Conservation (phyloP, 2,113 vertebrate species). For the Oriolus oriolus region DNA sequence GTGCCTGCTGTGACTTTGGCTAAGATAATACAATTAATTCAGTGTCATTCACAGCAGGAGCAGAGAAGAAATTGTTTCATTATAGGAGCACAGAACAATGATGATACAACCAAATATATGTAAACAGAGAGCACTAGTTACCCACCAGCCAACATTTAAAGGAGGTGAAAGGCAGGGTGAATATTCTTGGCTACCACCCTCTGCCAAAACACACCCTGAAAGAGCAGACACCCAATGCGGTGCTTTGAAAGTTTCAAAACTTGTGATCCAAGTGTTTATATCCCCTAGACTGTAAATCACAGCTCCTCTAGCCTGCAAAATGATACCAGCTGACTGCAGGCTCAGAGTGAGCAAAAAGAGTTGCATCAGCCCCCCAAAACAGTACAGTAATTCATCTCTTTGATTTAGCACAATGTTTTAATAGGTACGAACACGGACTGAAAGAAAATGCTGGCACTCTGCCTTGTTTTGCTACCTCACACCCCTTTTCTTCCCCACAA, state of each 20-base stretch:
- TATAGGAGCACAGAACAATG: background rate
- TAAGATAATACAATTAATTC: conserved; percentile 7
- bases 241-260: background rate
- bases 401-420: conserved; percentile 4
- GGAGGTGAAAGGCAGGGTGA: background rate
- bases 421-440: background rate
- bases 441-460: background rate
- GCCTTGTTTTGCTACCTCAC: background rate
- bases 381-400: conserved; percentile 22
- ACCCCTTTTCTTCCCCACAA: background rate
- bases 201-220: background rate
- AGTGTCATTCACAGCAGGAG: conserved; percentile 9
- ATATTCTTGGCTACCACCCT: background rate
- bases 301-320: background rate
- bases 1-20: conserved; percentile 26
- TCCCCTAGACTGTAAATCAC: background rate
- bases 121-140: background rate
- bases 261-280: background rate
- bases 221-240: background rate
- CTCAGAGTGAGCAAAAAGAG: background rate
- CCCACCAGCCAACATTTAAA: background rate
- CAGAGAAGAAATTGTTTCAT: background rate
- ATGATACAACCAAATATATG: background rate
- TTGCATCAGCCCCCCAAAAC: conserved; percentile 2
- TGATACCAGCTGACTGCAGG: conserved; percentile 4